phyloP scores from a whole-genome alignment of 2,113 vertebrate species.

The Pao palembangensis region DNA sequence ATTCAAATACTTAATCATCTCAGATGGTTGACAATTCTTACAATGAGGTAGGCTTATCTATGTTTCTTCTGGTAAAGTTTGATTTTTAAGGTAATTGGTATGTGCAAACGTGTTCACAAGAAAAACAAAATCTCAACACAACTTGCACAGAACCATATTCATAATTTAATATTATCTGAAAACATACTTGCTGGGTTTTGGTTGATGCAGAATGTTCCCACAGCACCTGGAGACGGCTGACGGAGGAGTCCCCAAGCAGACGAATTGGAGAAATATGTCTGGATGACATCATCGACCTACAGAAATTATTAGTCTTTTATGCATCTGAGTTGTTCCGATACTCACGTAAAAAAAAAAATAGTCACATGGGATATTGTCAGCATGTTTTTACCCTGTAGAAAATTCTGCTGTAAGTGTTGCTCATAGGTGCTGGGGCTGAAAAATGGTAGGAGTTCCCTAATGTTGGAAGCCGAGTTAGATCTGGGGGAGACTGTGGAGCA shows the following conservation, averaged over 20 bases:
- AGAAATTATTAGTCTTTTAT: neutral
- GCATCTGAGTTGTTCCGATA: neutral
- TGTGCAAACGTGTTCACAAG: too few relatives aligned
- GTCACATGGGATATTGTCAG: neutral
- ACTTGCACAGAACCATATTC: neutral
- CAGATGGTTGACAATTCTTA: neutral
- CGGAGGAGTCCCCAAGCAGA: constrained; percentile 56
- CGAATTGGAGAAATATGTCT: constrained; percentile 55
- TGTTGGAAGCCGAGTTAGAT: constrained; percentile 14
- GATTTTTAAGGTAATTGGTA: too few relatives aligned
- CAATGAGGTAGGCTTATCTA: too few relatives aligned
- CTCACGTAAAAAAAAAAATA: neutral
- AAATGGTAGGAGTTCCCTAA: constrained; percentile 62
- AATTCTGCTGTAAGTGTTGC: constrained; percentile 28
- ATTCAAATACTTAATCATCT: neutral
- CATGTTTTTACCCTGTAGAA: constrained; percentile 69
- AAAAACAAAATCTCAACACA: too few relatives aligned
- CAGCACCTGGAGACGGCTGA: constrained; percentile 66
- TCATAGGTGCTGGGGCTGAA: constrained; percentile 28
- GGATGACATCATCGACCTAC: constrained; percentile 75
- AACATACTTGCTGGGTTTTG: constrained; percentile 73
- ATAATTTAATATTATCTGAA: neutral
- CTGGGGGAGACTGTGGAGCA: constrained; percentile 10
- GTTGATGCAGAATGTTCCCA: constrained; percentile 52
- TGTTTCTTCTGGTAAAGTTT: too few relatives aligned